Conservation (phyloP, 2,797 vertebrate species). For the Bothrops alternatus region DNA sequence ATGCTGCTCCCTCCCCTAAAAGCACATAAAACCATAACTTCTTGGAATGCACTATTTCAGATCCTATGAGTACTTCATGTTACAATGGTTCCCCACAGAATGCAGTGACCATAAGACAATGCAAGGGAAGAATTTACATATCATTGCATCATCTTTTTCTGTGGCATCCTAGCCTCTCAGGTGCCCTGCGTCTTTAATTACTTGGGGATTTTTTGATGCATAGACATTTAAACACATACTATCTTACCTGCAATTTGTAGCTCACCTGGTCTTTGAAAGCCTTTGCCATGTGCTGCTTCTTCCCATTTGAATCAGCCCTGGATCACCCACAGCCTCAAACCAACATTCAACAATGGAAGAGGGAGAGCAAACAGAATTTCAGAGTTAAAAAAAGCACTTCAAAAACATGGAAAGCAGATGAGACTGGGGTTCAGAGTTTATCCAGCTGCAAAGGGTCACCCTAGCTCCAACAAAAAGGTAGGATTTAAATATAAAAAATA, state of each 20-base stretch:
- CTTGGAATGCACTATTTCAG: neutral
- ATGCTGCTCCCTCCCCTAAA: neutral
- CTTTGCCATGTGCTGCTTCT: neutral
- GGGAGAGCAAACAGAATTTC: neutral
- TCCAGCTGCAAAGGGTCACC: neutral
- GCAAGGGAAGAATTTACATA: neutral
- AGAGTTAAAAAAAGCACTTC: neutral
- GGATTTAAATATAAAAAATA: neutral
- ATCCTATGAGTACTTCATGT: neutral
- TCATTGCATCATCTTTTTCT: neutral
- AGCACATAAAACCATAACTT: neutral
- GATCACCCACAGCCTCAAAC: neutral
- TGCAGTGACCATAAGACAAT: neutral
- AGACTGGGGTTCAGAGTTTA: neutral
- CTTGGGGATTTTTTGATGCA: neutral
- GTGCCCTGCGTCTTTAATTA: neutral
- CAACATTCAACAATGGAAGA: neutral
- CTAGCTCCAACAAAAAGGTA: neutral
- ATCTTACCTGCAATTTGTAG: neutral
- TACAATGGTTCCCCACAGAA: neutral
- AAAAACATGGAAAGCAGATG: neutral
- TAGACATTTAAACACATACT: neutral
- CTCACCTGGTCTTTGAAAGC: neutral
- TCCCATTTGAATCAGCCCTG: neutral
- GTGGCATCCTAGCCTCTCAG: neutral